phyloP scores from a whole-genome alignment of 2,113 vertebrate genomes.

The Origma solitaria region DNA sequence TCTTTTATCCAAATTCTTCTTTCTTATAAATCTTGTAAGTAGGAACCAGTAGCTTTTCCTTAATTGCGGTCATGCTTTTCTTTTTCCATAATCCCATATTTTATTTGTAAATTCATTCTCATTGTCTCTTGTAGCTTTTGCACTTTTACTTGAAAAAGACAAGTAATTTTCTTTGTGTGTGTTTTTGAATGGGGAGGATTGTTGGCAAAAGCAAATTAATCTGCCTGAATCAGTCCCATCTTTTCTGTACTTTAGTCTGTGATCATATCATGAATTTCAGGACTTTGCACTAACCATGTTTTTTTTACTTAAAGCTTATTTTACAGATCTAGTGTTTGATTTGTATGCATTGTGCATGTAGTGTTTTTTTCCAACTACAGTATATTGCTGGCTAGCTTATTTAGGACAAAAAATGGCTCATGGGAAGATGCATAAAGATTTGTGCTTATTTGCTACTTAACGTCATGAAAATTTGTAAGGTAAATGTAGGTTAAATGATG shows the following conservation, averaged over 20 bases:
- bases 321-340: conserved; percentile 82
- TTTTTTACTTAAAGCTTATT: conserved; percentile 78
- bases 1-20: conserved; percentile 99
- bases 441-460: conserved; percentile 63
- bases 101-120: conserved; percentile 75
- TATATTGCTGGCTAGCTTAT: conserved; percentile 74
- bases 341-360: conserved; percentile 85
- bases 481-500: neutral
- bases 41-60: conserved; percentile 95
- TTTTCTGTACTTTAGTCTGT: conserved; percentile 85
- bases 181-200: conserved; percentile 86
- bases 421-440: conserved; percentile 86
- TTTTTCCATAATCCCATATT: conserved; percentile 76
- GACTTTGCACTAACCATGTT: conserved; percentile 85
- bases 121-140: conserved; percentile 82
- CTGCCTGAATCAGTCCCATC: conserved; percentile 88
- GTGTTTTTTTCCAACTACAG: conserved; percentile 74
- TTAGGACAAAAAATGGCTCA: conserved; percentile 79
- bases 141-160: conserved; percentile 79
- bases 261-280: conserved; percentile 82
- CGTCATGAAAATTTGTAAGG: conserved; percentile 31
- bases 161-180: conserved; percentile 76
- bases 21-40: conserved; percentile 99
- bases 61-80: conserved; percentile 88
- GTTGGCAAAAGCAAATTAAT: conserved; percentile 86